Evolutionary conservation across 2,113 vertebrate species (phyloP).

Genomic region (Agapornis roseicollis): DNA sequence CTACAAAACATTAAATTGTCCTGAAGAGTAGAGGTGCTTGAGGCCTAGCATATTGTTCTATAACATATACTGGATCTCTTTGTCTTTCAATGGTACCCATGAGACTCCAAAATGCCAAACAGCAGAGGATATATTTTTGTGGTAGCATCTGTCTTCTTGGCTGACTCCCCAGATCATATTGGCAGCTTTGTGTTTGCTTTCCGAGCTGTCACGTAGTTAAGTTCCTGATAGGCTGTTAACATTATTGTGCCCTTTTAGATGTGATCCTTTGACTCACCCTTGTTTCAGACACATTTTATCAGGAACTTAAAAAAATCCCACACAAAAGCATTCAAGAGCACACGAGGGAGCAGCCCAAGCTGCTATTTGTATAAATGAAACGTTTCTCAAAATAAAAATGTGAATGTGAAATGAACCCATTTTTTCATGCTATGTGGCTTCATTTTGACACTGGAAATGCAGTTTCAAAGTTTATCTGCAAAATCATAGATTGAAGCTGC

Average conservation of each 20-base stretch:
- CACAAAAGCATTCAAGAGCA: background rate
- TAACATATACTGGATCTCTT: background rate
- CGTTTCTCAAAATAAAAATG: background rate
- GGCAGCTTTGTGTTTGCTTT: conserved; percentile 32
- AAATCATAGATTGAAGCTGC: background rate
- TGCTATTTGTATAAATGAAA: background rate
- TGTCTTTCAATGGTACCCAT: conserved; percentile 16
- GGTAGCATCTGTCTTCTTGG: conserved; percentile 41
- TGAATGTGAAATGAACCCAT: background rate
- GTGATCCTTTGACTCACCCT: background rate
- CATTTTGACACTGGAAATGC: background rate
- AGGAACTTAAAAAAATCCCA: background rate
- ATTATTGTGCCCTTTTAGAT: background rate
- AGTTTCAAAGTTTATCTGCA: background rate
- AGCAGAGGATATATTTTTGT: background rate
- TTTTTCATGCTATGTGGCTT: background rate
- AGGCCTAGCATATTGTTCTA: conserved; percentile 28
- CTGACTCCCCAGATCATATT: conserved; percentile 21
- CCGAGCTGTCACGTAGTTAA: background rate
- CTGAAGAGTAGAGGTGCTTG: background rate
- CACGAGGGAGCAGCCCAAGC: background rate
- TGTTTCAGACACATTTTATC: background rate
- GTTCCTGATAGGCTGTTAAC: background rate
- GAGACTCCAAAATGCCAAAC: conserved; percentile 12
- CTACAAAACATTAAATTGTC: background rate